Percentiles rank a stretch among this genome's conserved stretches.
Conservation (phyloP, 23 tunicate species). For the Styela clava region DNA sequence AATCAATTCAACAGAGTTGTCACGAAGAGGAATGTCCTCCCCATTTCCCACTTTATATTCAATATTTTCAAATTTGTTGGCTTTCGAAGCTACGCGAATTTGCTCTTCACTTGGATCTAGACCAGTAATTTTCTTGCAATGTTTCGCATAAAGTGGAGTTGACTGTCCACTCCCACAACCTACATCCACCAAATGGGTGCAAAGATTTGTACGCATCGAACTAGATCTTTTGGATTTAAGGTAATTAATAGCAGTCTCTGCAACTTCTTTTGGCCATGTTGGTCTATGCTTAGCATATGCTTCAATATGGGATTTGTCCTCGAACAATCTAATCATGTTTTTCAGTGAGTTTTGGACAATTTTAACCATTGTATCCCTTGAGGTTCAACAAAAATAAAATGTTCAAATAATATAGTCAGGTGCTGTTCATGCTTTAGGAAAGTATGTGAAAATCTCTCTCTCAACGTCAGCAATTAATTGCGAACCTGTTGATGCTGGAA, state of each 20-base stretch:
- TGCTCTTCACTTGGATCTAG: constrained; percentile 43
- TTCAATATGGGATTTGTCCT: constrained; percentile 28
- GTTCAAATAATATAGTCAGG: background rate
- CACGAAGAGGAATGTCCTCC: constrained; percentile 30
- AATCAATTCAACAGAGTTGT: constrained; percentile 30
- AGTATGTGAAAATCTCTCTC: background rate
- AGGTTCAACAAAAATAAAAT: background rate
- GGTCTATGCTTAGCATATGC: constrained; percentile 39
- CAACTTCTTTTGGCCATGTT: constrained; percentile 27
- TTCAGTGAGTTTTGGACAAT: background rate
- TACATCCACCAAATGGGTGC: constrained; percentile 38
- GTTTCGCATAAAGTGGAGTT: constrained; percentile 28
- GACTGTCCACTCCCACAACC: constrained; percentile 71
- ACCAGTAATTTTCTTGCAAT: constrained; percentile 39
- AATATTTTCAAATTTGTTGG: constrained; percentile 22
- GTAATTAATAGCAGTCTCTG: constrained; percentile 18
- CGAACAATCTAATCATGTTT: constrained; percentile 15
- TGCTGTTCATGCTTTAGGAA: background rate
- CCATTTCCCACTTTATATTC: constrained; percentile 31
- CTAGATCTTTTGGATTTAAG: background rate
- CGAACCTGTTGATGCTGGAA: background rate
- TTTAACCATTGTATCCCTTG: constrained; percentile 3
- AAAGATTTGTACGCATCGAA: background rate
- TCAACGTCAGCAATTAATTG: constrained; percentile 4
- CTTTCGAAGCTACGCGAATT: constrained; percentile 12